Base-by-base conservation (phyloP, 2,113 vertebrate genomes). In the Etheostoma spectabile region DNA sequence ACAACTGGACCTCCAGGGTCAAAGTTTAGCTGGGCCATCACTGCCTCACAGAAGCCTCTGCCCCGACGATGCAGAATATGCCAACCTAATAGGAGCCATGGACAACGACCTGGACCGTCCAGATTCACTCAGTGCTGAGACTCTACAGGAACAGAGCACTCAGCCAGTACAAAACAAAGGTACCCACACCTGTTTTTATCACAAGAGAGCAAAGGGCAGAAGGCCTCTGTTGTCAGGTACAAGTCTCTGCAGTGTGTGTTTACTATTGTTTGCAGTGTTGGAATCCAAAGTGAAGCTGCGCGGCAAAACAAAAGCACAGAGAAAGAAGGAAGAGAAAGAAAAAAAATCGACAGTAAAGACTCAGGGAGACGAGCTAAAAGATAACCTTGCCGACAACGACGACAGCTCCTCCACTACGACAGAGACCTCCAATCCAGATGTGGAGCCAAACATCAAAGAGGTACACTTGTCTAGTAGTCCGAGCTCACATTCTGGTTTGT, bases 321-420 rank as follows among this genome's bases (percentile, higher is more conserved):
- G 94, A 87, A 99, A 97, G 86, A 96, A 96, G 57, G 98, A 98
- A 75, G 96, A 97, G 88, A 98, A 96, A 80, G 98, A 99, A 46
- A 97, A 94, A 89, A 97, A 95, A 89, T 92, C 90, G n/a, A 95
- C 96, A 80, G 95, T 90, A 79, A 98, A 96, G 87, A 93, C 90
- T 46, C 96, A 94, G 68, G 96, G 97, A 38, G 98, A 98, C 13
- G 98, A 98, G 72, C 93, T 97, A 12, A 98, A 98, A 77, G 98
- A 99, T 79, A 93, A 95, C 21, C 86, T 97, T 90, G 98, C 94
- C 46, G 98, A 99, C 89, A 95, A 95, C 21, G 98, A 99, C 16
- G 98, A 99, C 95, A 98, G 97, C 93, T 99, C 98, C 87, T 99
- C 98, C 85, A 99, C 98, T 14, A 99, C 98, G 79, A 99, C 98